A percentile compares a stretch with the other conserved stretches of the same genome.
Conservation (phyloP, 2,888 invertebrate species). For the Drosophila koepferae region DNA sequence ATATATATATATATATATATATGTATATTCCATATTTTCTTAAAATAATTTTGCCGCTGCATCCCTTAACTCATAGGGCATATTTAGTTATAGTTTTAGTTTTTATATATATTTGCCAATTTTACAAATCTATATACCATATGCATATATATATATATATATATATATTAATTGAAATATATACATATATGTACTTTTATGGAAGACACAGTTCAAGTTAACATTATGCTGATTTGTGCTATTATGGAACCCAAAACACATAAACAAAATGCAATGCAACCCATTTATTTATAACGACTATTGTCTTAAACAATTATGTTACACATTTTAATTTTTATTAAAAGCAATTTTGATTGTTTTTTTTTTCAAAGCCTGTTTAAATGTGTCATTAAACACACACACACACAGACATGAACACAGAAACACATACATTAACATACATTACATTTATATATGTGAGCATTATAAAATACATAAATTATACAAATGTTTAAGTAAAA, state of each 20-base stretch:
- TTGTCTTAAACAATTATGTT: conserved; percentile 1
- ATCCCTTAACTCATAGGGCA: conserved; percentile 14
- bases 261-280: conserved; percentile 8
- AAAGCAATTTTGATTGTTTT: conserved; percentile 27
- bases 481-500: conserved; percentile 25
- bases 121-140: conserved; percentile 37
- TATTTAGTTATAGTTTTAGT: conserved; percentile 40
- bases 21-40: conserved; percentile 6
- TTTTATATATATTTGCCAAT: conserved; percentile 57
- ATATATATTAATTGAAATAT: conserved; percentile 7
- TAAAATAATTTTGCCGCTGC: conserved; percentile 15
- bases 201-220: conserved; percentile 82
- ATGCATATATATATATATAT: conserved; percentile 10
- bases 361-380: conserved; percentile 50
- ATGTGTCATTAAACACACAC: conserved; percentile 41
- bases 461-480: conserved; percentile 68
- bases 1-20: conserved; percentile 6
- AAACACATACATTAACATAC: conserved; percentile 28
- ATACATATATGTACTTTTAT: conserved; percentile 36
- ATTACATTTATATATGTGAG: conserved; percentile 50
- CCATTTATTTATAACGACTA: conserved; percentile 38
- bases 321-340: conserved; percentile 18
- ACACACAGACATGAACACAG: conserved; percentile 14
- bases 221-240: conserved; percentile 79
- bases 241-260: conserved; percentile 20